Evolutionary conservation across 2,797 vertebrate species (phyloP), one percentile per base, ranked within the genome.

Genomic region (Xenopus petersii): DNA sequence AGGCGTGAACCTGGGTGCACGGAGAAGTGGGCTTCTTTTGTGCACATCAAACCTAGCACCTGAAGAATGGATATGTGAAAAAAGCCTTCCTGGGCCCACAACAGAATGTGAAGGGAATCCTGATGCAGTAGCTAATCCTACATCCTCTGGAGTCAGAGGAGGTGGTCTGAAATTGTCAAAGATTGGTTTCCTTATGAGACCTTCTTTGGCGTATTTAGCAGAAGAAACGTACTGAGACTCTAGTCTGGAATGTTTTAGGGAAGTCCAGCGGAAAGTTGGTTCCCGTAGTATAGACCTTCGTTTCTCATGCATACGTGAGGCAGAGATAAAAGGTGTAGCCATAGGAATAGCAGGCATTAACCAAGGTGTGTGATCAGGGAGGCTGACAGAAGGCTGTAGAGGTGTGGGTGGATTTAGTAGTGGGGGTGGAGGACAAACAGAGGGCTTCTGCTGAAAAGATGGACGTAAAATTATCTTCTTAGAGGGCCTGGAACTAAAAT

Each of bases 181-280:
- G 81, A 99, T 91, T 0, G 98, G 98, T 84, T 99, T 99, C 73
- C 97, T 94, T 72, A 99, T 99, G 54, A 99, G 96, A 77, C 98
- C 98, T 88, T 98, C 97, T 94, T 98, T 99, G 91, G 98, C 98
- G 80, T 99, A 99, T 83, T 98, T 99, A 67, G 98, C 98, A 76
- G 97, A 98, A 71, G 98, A 99, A 84, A 99, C 98, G 89, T 94
- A 98, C 82, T 95, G 95, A 5, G 94, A 94, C 75, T 95, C 95
- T 9, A 94, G 91, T 76, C 95, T 90, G 74, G 96, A 94, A 83
- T 92, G 91, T 82, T 93, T 93, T 60, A 94, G 88, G 2, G 97
- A 99, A 10, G 93, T 98, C 98, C 98, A 99, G 68, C 96, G 92
- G 77, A 99, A 99, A 0, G 96, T 99, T 0, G 98, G 97, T 81